Base-by-base conservation (phyloP, 2,888 invertebrate genomes). In the Omphaloscelis lunosa region DNA sequence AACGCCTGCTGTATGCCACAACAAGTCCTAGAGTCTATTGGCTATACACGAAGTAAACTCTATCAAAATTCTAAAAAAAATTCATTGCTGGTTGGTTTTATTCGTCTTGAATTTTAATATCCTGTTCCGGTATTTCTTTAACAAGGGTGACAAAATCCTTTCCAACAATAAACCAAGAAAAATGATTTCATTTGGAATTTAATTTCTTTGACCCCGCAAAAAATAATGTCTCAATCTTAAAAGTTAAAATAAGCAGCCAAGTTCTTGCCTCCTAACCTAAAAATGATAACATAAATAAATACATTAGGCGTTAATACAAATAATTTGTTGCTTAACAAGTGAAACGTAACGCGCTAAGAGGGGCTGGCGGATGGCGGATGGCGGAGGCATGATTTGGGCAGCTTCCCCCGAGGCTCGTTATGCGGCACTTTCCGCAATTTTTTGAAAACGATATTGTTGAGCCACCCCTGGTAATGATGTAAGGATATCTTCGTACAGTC, bases 391-490 rank as follows among this genome's bases (percentile, higher is more conserved):
- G 63, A 72, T 83, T 76, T 85, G 76, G 80, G 65, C 87, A 74
- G 20, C 80, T 45, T 84, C 88, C 88, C 88, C 86, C 76, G 88
- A 81, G 88, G 79, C 88, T 88, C 88, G 88, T 88, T 83, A 88
- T 69, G 79, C 74, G 75, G 71, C 83, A 86, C 86, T 89, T 90
- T 90, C 87, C 86, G 89, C 89, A 91, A 88, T 90, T 90, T 90
- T 90, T 90, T 89, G 92, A 89, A 91, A 92, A 92, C 89, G 91
- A 92, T 92, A 92, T 92, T 91, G 92, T 92, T 89, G 89, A 79
- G 83, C 62, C 79, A 73, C 80, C 83, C 83, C 83, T 76, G 65
- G 88, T 91, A 91, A 91, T 90, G 91, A 90, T 86, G 91, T 90
- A 91, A 91, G 84, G 84, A 90, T 90, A 89, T 88, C 89, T 86